Evolutionary conservation across 2,113 vertebrate genomes (phyloP).

Genomic region (Petrocephalus zakoni): DNA sequence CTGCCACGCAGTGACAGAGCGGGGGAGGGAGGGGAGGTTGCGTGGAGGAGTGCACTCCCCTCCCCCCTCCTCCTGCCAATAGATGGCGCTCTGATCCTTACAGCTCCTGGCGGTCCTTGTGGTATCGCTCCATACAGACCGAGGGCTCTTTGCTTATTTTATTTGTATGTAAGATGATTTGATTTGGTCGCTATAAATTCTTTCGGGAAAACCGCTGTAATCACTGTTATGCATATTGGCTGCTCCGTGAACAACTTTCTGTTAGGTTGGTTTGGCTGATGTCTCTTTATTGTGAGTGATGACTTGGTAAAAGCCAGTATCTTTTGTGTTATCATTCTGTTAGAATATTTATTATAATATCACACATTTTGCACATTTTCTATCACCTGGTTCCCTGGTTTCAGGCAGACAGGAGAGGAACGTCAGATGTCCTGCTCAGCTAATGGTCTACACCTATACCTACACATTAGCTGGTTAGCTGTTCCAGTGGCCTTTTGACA

Average conservation of each 20-base stretch:
- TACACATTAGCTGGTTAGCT: too few relatives aligned
- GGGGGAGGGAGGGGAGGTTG: not conserved
- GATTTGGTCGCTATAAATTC: not conserved
- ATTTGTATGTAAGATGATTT: not conserved
- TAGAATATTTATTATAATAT: not conserved
- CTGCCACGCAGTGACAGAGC: not conserved
- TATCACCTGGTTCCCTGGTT: constrained; percentile 29
- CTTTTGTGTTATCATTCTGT: not conserved
- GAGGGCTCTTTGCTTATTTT: not conserved
- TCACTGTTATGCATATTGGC: not conserved
- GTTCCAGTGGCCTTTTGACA: constrained; percentile 51
- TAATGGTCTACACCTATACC: constrained; percentile 41
- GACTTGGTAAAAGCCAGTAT: not conserved
- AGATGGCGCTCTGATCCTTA: constrained; percentile 69
- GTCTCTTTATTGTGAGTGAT: not conserved
- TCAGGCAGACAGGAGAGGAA: constrained; percentile 3
- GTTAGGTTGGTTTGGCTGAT: not conserved
- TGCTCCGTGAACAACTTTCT: not conserved
- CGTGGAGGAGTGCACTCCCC: not conserved
- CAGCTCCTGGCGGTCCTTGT: constrained; percentile 16
- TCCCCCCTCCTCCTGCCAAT: constrained; percentile 36
- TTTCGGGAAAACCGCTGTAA: not conserved
- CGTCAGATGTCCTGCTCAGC: not conserved
- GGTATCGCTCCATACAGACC: not conserved
- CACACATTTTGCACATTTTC: not conserved